Evolutionary conservation across 2,797 vertebrate genomes (phyloP).

Genomic region (Rhodeus uyekii): DNA sequence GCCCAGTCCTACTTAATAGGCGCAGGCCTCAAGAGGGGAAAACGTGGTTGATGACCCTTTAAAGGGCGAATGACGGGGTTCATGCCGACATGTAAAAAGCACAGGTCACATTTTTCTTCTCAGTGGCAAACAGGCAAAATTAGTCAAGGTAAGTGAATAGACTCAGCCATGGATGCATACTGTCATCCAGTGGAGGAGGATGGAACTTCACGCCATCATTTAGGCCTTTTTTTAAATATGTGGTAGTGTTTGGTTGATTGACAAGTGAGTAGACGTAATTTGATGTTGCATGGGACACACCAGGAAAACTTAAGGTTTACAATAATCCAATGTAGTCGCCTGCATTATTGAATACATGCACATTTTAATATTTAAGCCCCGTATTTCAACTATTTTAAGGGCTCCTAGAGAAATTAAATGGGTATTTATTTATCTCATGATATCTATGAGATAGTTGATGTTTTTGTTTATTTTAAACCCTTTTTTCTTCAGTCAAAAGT

Average conservation of each 20-base stretch:
- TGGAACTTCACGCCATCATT: background rate
- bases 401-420: background rate
- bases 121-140: background rate
- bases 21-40: background rate
- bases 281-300: no score
- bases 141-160: background rate
- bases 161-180: constrained; percentile 68
- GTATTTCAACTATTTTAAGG: no score
- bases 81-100: constrained; percentile 32
- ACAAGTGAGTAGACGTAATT: background rate
- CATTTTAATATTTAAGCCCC: no score
- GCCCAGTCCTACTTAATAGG: background rate
- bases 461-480: background rate
- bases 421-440: no score
- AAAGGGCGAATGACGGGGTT: background rate
- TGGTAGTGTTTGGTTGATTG: background rate
- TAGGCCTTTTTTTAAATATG: background rate
- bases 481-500: background rate
- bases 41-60: constrained; percentile 20
- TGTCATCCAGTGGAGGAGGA: constrained; percentile 76
- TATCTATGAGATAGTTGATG: background rate
- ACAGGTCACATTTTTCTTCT: constrained; percentile 1
- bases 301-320: background rate
- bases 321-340: background rate
- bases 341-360: background rate